Evolutionary conservation across 1,140 invertebrate species (phyloP).

Genomic region (Trachelipus rathkii): DNA sequence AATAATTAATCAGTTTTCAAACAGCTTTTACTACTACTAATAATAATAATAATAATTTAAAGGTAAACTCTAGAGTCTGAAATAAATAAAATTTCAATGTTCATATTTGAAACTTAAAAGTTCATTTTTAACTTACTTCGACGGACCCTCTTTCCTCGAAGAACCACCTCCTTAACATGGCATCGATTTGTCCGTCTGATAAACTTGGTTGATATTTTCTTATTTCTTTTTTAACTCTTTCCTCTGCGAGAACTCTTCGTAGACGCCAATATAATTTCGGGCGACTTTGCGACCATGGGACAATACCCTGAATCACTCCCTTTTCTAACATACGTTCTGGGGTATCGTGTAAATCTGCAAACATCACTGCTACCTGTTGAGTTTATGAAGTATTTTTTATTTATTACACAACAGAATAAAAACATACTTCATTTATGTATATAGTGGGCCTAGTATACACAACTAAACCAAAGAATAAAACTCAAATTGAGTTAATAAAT

Average conservation of each 20-base stretch:
- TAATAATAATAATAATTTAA: not conserved
- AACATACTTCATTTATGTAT: no score
- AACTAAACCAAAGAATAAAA: no score
- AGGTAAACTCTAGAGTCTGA: not conserved
- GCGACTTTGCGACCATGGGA: conserved; percentile 24
- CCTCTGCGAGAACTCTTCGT: conserved; percentile 69
- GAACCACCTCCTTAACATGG: conserved; percentile 90
- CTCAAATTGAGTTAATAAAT: no score
- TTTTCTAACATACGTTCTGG: conserved; percentile 95
- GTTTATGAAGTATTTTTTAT: no score
- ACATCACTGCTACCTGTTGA: not conserved
- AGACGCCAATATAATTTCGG: conserved; percentile 61
- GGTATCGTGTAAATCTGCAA: conserved; percentile 90
- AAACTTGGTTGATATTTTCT: conserved; percentile 62
- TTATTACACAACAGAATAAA: no score
- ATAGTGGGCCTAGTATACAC: no score
- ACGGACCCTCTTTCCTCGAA: conserved; percentile 83
- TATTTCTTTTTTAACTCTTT: conserved; percentile 69
- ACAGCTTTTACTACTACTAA: no score
- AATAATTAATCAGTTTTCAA: no score
- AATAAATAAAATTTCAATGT: no score
- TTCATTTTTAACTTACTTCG: conserved; percentile 58
- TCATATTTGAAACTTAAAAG: no score
- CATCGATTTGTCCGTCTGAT: conserved; percentile 62
- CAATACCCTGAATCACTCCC: conserved; percentile 83